Conservation (phyloP, 1,140 invertebrate genomes). For the Trachelipus rathkii region DNA sequence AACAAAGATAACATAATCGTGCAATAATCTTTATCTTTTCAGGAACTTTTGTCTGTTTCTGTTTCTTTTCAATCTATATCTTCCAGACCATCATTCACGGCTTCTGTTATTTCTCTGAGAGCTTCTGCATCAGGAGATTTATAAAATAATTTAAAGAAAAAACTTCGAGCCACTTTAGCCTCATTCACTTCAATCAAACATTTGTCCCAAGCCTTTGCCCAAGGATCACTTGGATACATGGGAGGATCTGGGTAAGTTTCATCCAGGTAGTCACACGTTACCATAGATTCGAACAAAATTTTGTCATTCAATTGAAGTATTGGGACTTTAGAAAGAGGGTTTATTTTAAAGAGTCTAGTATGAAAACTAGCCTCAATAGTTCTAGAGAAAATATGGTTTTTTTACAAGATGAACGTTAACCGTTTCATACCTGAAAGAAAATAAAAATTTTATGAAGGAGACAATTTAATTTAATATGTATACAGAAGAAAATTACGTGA, state of each 20-base stretch:
- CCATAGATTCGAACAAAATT: slow-evolving; percentile 50
- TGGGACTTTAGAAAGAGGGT: slow-evolving; percentile 52
- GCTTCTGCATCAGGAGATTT: neutral
- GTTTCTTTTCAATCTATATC: neutral
- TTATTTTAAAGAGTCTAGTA: slow-evolving; percentile 52
- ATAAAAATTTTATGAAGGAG: too few relatives aligned
- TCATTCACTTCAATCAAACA: slow-evolving; percentile 47
- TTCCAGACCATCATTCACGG: neutral
- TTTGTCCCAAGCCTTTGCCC: slow-evolving; percentile 49
- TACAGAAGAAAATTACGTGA: too few relatives aligned
- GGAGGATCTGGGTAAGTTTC: slow-evolving; percentile 48
- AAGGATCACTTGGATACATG: slow-evolving; percentile 50
- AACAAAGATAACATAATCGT: neutral
- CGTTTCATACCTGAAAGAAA: slow-evolving; percentile 49
- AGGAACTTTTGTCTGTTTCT: neutral
- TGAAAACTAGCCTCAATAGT: too few relatives aligned
- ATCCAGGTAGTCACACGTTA: slow-evolving; percentile 52
- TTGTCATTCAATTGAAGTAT: slow-evolving; percentile 50
- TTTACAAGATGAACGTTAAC: slow-evolving; percentile 52
- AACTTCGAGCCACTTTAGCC: slow-evolving; percentile 20
- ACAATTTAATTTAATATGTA: neutral
- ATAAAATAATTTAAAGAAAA: neutral
- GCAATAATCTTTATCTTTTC: too few relatives aligned
- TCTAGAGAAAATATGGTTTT: slow-evolving; percentile 55
- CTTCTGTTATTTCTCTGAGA: neutral